Base-by-base conservation (phyloP, 2,888 invertebrate genomes). In the Antheraea yamamai region DNA sequence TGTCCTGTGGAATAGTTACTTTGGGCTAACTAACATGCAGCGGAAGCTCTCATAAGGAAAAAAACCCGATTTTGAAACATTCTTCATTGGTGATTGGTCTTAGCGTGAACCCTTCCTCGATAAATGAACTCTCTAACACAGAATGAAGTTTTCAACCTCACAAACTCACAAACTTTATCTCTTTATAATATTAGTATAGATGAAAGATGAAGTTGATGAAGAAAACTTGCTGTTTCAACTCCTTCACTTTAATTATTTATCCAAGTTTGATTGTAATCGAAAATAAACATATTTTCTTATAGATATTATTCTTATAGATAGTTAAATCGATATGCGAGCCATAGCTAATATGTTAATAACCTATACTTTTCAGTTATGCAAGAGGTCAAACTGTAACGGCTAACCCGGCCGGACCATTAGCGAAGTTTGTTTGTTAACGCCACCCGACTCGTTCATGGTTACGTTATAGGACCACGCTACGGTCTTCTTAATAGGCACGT, bases 401-500 rank as follows among this genome's bases (percentile, higher is more conserved):
- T 66, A 66, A 30, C 64, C 64, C 61, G 61, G 23, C 23, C n/a
- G 61, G 64, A 66, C 64, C 64, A 66, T 66, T 66, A 66, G 20
- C 30, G 18, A 66, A 66, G 26, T 66, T 66, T 66, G 26, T 66
- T 66, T 66, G 64, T 66, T 30, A 26, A 66, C 64, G 30, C 30
- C 8, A 26, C 30, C 64, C 14, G 26, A 26, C 26, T 30, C 64
- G 30, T 14, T 66, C 64, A 26, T 66, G 14, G 16, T 66, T 66
- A 66, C 64, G 26, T 26, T 16, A 66, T 16, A 30, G 64, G 64
- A 66, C 30, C 64, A 14, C 61, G 16, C 64, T 64, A 12, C 64
- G 64, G 64, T 66, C 64, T 66, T 66, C 30, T 30, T 66, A 64
- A 64, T 64, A 64, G 64, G 4, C 26, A 26, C 26, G 64, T 26